These are phyloP conservation scores for Lydus trimaculatus DNA, from an alignment of 2,888 invertebrate genomes.

Conservation along the genomic window DNA sequence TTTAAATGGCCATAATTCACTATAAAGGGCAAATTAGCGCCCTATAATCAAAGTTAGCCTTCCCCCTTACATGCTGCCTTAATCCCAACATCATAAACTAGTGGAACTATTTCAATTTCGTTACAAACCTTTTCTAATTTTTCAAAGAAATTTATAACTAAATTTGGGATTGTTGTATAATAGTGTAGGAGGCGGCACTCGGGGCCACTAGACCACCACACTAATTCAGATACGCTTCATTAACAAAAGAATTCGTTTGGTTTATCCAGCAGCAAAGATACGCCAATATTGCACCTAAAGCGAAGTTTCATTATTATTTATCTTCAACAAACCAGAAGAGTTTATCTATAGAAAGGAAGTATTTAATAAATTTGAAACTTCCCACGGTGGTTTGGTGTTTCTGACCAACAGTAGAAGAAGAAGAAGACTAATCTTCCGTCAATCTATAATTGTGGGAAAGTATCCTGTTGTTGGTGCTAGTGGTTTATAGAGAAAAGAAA, in stretches of 20 bases:
- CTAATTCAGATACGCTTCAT: neutral
- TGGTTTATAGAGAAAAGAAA: neutral
- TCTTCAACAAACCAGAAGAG: neutral
- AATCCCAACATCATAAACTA: slow-evolving; percentile 60
- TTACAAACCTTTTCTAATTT: slow-evolving; percentile 50
- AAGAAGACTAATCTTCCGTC: neutral
- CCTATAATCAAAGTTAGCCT: slow-evolving; percentile 52
- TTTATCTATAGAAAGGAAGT: neutral
- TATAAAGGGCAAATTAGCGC: slow-evolving; percentile 50
- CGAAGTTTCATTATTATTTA: neutral
- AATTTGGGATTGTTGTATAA: neutral
- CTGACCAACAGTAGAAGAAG: neutral
- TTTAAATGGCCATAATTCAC: slow-evolving; percentile 23
- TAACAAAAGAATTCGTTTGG: neutral
- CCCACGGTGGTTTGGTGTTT: neutral
- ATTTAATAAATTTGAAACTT: neutral
- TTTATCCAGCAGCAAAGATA: neutral
- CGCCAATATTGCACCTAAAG: neutral
- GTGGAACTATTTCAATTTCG: slow-evolving; percentile 57
- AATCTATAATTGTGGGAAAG: neutral
- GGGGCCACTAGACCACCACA: neutral
- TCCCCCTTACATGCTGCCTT: too few species aligned
- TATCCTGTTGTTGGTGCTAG: neutral
- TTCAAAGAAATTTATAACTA: slow-evolving; percentile 50
- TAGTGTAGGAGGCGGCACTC: neutral